These are phyloP conservation scores for Sorex araneus DNA, from an alignment of 2,113 vertebrate species.

Conservation along the genomic window DNA sequence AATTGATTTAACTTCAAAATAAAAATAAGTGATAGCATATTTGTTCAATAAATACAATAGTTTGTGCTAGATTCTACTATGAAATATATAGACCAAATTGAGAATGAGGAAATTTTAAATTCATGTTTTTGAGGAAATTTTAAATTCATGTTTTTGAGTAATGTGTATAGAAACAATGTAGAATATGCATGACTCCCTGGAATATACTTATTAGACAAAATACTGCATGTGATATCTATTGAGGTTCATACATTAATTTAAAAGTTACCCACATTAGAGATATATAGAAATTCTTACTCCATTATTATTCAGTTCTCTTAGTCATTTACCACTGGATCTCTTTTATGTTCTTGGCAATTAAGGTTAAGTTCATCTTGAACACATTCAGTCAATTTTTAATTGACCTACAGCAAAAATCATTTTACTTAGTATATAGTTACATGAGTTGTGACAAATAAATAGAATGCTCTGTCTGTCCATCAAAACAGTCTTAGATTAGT, in stretches of 20 bases:
- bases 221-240: not conserved
- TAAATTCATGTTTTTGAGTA: constrained; percentile 5
- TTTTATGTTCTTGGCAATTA: not conserved
- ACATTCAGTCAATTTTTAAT: not conserved
- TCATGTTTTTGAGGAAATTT: constrained; percentile 9
- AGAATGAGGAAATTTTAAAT: constrained; percentile 26
- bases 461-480: not conserved
- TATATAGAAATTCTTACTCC: not conserved
- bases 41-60: not conserved
- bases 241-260: not conserved
- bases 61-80: not conserved
- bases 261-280: not conserved
- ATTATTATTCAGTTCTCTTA: not conserved
- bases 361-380: not conserved
- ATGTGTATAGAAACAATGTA: not conserved
- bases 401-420: not conserved
- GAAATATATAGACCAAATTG: not conserved
- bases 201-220: not conserved
- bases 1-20: not conserved
- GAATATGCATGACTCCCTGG: not conserved
- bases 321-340: not conserved
- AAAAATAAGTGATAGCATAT: not conserved
- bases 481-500: not conserved
- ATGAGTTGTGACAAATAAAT: not conserved
- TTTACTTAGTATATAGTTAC: not conserved